phyloP scores from a whole-genome alignment of 2,113 vertebrate genomes.

The Microtus richardsoni region DNA sequence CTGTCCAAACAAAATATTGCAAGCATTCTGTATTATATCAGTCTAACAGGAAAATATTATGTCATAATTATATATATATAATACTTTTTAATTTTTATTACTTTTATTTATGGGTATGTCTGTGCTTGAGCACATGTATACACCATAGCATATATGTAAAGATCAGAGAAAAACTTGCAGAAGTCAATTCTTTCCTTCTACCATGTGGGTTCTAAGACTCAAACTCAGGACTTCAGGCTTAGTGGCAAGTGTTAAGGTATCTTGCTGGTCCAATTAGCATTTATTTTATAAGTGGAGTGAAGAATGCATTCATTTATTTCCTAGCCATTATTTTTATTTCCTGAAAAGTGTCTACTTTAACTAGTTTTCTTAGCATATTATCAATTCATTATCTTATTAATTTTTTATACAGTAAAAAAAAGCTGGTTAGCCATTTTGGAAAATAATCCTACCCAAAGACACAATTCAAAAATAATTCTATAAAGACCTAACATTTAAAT shows the following conservation, averaged over 20 bases:
- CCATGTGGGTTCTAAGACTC: neutral
- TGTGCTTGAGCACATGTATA: neutral
- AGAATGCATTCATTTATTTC: neutral
- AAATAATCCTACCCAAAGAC: neutral
- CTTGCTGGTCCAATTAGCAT: neutral
- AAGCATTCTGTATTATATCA: neutral
- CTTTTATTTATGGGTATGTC: neutral
- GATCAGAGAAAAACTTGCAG: neutral
- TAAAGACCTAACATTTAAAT: neutral
- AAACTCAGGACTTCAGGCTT: neutral
- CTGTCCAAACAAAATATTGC: neutral
- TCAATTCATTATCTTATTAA: neutral
- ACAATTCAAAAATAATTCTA: slow-evolving; percentile 6
- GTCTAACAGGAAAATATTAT: neutral
- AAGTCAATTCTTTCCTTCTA: neutral
- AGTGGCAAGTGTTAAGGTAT: neutral
- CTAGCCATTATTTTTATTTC: neutral
- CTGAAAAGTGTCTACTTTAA: neutral
- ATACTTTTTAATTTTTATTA: neutral
- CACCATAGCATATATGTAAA: neutral
- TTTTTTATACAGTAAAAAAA: neutral
- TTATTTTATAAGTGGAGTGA: neutral
- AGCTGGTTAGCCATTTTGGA: neutral
- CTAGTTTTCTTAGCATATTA: neutral
- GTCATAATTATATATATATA: neutral